Evolutionary conservation across 2,113 vertebrate genomes (phyloP), one percentile per base, ranked within the genome.

Genomic region (Amphiprion ocellaris): DNA sequence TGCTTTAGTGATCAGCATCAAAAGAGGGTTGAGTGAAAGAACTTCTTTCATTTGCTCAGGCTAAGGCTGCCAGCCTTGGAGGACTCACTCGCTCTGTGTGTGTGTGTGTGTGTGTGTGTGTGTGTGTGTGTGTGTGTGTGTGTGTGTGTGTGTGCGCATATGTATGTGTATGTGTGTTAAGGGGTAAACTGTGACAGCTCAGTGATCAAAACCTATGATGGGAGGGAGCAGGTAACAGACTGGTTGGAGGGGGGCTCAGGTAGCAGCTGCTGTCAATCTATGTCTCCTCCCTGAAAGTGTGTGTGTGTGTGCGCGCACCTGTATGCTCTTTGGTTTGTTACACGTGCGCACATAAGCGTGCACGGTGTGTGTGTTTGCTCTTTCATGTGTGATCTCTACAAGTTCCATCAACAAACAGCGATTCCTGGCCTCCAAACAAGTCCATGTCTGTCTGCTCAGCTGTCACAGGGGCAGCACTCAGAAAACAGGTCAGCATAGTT

Each of bases 161-260:
- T 73, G 69, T 14, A 4, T 63, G 63, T 11, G 12, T 63, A 16
- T 11, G 16, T 73, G 69, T 14, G 5, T 69, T 74, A 67, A 26
- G 66, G 93, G 92, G 90, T 88, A 86, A 78, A 84, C 86, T 93
- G 92, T 86, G 93, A 96, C 95, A 96, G 96, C 94, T 96, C 96
- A 97, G 77, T 96, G 97, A 98, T 98, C 97, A 97, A 97, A 92
- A 96, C 93, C 94, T 86, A 89, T 69, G 85, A 88, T 66, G 84
- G 77, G 55, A 85, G 71, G 54, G 72, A 62, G 84, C 74, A 92
- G 77, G 84, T 83, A 90, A 79, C 74, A 70, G 82, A 83, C 67
- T 26, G 19, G 77, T 49, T 67, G 66, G 19, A 92, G 90, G 87
- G 86, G 79, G 67, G 81, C 91, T 89, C 87, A 92, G 91, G 93